Base-by-base conservation (phyloP, 2,113 vertebrate genomes). In the Pygoscelis adeliae region DNA sequence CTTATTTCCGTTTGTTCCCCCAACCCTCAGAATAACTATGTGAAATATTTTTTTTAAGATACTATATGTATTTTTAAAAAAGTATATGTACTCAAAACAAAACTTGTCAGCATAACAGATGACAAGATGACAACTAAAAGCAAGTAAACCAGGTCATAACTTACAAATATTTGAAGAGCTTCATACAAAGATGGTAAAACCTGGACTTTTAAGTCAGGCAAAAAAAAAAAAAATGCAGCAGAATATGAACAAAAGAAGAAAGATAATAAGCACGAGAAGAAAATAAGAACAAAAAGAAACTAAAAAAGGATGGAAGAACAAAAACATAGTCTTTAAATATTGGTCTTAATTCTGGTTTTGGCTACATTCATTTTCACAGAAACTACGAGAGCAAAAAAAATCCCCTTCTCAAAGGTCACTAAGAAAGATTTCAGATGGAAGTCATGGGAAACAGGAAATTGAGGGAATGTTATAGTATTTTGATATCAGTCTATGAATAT, bases 371-470 rank as follows among this genome's bases (percentile, higher is more conserved):
- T 70, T 92, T 94, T 86, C 76, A 91, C 42, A 82, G 83, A 91
- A 93, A 67, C 32, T 42, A 58, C 19, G 38, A 81, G 38, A 92
- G 29, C 2, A 61, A 92, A 89, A 58, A 83, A 85, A 21, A 30
- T 53, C 26, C 44, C 42, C 29, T 44, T 66, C 42, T 92, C 29
- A 83, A 63, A 83, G 59, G 80, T 93, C 95, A 89, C 47, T 83
- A 44, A 50, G 21, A 83, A 56, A 96, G 59, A 46, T 62, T 78
- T 77, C 50, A 93, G 66, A 84, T 87, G 47, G 26, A 94, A 95
- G 38, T 63, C 94, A 89, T 96, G 96, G 76, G 96, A 96, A 96
- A 95, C 88, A 89, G 90, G 94, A 97, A 97, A 81, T 72, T 89
- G 15, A 3, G 12, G 23, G 73, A 89, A 93, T 47, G 58, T 93